Evolutionary conservation across 2,113 vertebrate genomes (phyloP).

Genomic region (Epinephelus cyanopodus): DNA sequence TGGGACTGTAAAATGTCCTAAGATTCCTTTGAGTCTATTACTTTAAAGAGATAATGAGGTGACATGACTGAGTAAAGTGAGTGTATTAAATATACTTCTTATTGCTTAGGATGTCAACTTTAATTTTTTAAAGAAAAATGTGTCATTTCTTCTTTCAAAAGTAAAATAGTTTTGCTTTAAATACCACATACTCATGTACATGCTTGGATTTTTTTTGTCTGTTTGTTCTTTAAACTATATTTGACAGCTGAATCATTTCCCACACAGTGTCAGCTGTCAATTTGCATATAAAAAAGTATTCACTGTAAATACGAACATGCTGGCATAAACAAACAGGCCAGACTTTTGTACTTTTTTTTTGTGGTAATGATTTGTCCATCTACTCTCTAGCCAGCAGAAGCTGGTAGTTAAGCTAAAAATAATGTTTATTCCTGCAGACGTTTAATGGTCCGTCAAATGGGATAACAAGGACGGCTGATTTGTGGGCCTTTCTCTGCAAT

Average conservation of each 20-base stretch:
- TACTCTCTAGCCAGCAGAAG: constrained; percentile 51
- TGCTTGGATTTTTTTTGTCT: not conserved
- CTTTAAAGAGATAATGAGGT: no score
- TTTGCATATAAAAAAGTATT: constrained; percentile 7
- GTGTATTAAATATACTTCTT: not conserved
- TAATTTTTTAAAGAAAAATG: not conserved
- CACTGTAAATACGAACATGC: constrained; percentile 19
- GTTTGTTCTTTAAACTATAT: not conserved
- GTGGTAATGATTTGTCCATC: constrained; percentile 58
- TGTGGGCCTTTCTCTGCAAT: constrained; percentile 82
- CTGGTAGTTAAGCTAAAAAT: constrained; percentile 81
- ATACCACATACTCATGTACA: not conserved
- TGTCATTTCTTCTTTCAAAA: not conserved
- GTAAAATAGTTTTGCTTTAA: not conserved
- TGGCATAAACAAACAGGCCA: constrained; percentile 45
- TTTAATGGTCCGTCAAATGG: constrained; percentile 84
- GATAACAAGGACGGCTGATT: constrained; percentile 84
- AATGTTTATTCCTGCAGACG: constrained; percentile 82
- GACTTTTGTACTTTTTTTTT: constrained; percentile 39
- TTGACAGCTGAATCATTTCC: constrained; percentile 1
- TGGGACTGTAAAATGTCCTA: no score
- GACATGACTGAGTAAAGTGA: no score
- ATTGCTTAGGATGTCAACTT: not conserved
- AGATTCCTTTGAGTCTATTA: no score
- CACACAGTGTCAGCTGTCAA: constrained; percentile 11